phyloP scores from a whole-genome alignment of 2,797 vertebrate species.

The Pseudochirops corinnae region DNA sequence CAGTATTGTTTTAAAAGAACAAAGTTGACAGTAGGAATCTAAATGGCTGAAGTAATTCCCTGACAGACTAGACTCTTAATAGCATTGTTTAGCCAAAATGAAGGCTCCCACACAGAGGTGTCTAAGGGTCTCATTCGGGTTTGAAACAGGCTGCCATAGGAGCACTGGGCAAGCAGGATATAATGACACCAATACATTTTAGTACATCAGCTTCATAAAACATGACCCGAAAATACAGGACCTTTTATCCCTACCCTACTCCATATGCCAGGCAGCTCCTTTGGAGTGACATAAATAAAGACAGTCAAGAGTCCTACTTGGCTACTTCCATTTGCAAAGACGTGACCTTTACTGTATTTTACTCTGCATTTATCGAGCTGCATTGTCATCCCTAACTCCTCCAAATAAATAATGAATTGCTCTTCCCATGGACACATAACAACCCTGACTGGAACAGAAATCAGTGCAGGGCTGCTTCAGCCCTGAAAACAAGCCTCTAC shows the following conservation, averaged over 20 bases:
- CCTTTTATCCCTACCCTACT: background rate
- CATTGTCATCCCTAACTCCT: background rate
- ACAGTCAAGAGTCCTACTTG: background rate
- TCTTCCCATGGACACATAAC: background rate
- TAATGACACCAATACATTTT: background rate
- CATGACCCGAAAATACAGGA: background rate
- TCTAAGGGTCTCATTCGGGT: constrained; percentile 46
- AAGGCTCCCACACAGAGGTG: background rate
- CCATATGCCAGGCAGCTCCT: background rate
- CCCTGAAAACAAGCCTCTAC: background rate
- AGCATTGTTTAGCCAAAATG: constrained; percentile 44
- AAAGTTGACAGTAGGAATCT: constrained; percentile 21
- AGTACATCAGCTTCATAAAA: background rate
- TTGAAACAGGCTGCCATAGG: constrained; percentile 31
- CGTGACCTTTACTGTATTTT: background rate
- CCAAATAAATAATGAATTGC: background rate
- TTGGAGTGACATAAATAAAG: background rate
- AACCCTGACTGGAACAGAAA: background rate
- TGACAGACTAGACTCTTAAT: constrained; percentile 19
- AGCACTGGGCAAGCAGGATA: background rate
- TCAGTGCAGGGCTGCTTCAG: background rate
- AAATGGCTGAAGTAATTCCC: constrained; percentile 32
- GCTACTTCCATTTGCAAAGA: constrained; percentile 10
- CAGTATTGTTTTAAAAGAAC: constrained; percentile 4
- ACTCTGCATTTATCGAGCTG: background rate